Evolutionary conservation across 2,113 vertebrate species (phyloP).

Genomic region (Seriola aureovittata): DNA sequence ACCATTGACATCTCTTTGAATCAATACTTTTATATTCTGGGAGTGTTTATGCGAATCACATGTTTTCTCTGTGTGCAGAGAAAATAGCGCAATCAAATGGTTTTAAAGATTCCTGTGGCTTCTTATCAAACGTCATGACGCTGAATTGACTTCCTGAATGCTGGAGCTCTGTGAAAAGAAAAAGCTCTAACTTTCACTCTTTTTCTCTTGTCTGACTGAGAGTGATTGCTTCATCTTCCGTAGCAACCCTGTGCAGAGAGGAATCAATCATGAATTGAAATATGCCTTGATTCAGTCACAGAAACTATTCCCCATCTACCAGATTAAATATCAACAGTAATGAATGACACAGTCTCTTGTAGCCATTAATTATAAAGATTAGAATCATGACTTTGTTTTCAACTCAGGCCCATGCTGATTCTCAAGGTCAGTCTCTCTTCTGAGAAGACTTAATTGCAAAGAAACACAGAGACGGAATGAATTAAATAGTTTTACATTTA

Average conservation of each 20-base stretch:
- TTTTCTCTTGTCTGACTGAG: slow-evolving; percentile 39
- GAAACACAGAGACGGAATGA: background rate
- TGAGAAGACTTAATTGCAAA: slow-evolving; percentile 14
- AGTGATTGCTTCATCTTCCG: slow-evolving; percentile 64
- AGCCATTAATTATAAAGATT: slow-evolving; percentile 73
- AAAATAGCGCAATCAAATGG: slow-evolving; percentile 40
- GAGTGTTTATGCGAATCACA: background rate
- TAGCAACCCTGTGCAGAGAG: slow-evolving; percentile 35
- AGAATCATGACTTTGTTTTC: slow-evolving; percentile 69
- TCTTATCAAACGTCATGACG: slow-evolving; percentile 1
- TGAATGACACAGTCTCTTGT: slow-evolving; percentile 66
- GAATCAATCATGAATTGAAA: slow-evolving; percentile 71
- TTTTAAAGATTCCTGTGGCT: slow-evolving; percentile 24
- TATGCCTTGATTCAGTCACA: slow-evolving; percentile 63
- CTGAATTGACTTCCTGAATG: slow-evolving; percentile 37
- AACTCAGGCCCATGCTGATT: slow-evolving; percentile 31
- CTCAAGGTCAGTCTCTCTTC: slow-evolving; percentile 61
- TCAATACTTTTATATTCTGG: slow-evolving; percentile 26
- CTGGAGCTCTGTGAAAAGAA: slow-evolving; percentile 16
- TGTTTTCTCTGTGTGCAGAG: slow-evolving; percentile 8
- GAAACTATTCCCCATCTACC: slow-evolving; percentile 59
- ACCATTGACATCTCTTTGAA: slow-evolving; percentile 36
- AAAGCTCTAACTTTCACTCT: slow-evolving; percentile 16
- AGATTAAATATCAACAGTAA: slow-evolving; percentile 73
- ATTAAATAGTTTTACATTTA: background rate